Percentiles rank a stretch among this genome's conserved stretches.
These are phyloP conservation scores for Mormyrus hasselquistii DNA, from an alignment of 2,797 vertebrate genomes.

Conservation along the genomic window DNA sequence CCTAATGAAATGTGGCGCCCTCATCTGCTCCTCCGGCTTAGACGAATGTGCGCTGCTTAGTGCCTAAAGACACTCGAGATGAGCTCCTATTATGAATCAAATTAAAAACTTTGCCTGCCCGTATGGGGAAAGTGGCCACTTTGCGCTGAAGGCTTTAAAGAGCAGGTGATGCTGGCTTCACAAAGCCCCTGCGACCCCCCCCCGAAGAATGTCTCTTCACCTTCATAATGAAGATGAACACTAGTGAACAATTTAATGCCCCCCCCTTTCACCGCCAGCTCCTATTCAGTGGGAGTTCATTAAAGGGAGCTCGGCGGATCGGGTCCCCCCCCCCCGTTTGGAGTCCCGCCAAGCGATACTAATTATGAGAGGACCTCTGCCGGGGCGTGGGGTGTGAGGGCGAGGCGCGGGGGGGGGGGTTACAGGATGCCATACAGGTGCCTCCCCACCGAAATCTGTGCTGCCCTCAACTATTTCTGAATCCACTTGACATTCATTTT, in stretches of 20 bases:
- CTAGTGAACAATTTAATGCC: slow-evolving; percentile 51
- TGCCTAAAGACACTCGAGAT: slow-evolving; percentile 61
- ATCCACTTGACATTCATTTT: slow-evolving; percentile 39
- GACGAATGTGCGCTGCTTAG: slow-evolving; percentile 61
- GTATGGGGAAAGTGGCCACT: slow-evolving; percentile 40
- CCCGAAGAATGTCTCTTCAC: slow-evolving; percentile 45
- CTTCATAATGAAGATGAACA: slow-evolving; percentile 63
- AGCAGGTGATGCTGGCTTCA: slow-evolving; percentile 48
- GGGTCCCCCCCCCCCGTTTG: slow-evolving; percentile 60
- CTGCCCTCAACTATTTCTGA: slow-evolving; percentile 34
- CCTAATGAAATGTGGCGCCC: slow-evolving; percentile 64
- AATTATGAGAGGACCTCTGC: slow-evolving; percentile 67
- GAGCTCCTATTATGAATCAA: slow-evolving; percentile 66
- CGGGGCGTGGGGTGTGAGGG: slow-evolving; percentile 60
- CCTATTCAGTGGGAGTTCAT: slow-evolving; percentile 55
- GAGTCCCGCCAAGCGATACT: slow-evolving; percentile 63
- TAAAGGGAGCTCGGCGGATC: slow-evolving; percentile 62
- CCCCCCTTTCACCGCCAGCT: neutral
- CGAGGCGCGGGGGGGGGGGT: neutral
- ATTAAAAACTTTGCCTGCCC: slow-evolving; percentile 60
- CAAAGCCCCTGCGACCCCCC: slow-evolving; percentile 31
- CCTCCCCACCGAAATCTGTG: neutral
- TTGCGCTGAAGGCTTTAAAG: slow-evolving; percentile 38
- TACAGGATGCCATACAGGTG: slow-evolving; percentile 31
- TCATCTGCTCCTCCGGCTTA: slow-evolving; percentile 58